Evolutionary conservation across 2,888 invertebrate species (phyloP), one percentile per base, ranked within the genome.

Genomic region (Drosophila pseudotalamancana): DNA sequence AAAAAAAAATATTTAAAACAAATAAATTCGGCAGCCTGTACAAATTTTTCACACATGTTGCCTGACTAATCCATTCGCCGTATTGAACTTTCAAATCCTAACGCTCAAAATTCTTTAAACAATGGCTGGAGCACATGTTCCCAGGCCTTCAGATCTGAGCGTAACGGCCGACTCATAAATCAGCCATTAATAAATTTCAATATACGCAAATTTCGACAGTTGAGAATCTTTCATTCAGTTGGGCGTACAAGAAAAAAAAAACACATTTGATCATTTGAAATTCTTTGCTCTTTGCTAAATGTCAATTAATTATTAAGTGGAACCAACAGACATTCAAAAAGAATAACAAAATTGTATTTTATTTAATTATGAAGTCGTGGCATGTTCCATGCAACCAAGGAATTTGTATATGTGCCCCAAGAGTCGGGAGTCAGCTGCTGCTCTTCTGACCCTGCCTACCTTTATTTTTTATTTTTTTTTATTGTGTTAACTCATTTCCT

Each of bases 301-400:
- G 80, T 83, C 88, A 83, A 83, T 83, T 87, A 86, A 72, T 82
- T 87, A 82, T 83, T 69, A 78, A 69, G 54, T 85, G 77, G 53
- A 68, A 68, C 68, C 72, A 68, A 25, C 43, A 37, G 23, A 8
- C 9, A 31, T 32, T 25, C 4, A 18, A 29, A 40, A 23, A 12
- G 31, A 54, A 27, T 40, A 6, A 14, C 46, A 25, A 31, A 12
- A 4, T 14, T 6, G 21, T 64, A 69, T 72, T 56, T 66, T 69
- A 86, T 85, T 83, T 77, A 84, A 84, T 84, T 84, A 85, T 83
- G 50, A 69, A 83, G 88, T 83, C 83, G 63, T 54, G 69, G 66
- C 87, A 82, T 83, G 83, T 72, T 67, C 45, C 60, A 42, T 42
- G 42, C 29, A 60, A 43, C 45, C 51, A 50, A 43, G 64, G 64